Base-by-base conservation (phyloP, 1,140 invertebrate species). In the Trichonephila clavata region DNA sequence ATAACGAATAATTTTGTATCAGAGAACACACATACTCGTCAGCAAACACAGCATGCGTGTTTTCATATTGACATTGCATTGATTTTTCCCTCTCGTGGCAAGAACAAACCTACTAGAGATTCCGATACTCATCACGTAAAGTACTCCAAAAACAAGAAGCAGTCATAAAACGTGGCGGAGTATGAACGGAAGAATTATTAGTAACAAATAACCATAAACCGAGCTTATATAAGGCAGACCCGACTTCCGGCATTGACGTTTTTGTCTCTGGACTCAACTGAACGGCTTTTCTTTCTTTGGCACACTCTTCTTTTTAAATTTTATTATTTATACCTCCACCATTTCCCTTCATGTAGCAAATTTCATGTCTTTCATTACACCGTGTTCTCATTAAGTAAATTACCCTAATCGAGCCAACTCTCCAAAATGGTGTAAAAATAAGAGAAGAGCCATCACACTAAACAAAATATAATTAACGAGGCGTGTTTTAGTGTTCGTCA, bases 401-500 rank as follows among this genome's bases (percentile, higher is more conserved):
- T 83, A 92, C 90, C 77, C 60, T 92, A 92, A 92, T 92, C 90
- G 90, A 91, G 80, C 71, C 27, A 77, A 77, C 71, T 77, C 71
- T 77, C 71, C 71, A 77, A 77, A 77, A 71, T n/a, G 65, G 86
- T 68, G 86, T 89, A 89, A 89, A 89, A 89, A 57, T 89, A 68
- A 32, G 59, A 59, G 71, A 24, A 81, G 57, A 84, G 61, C 43
- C 80, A 86, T 68, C 43, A 20, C n/a, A 20, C 61, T n/a, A 88
- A 92, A 68, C 90, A 92, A 92, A 92, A 92, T 92, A 91, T 91
- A 91, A 91, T 91, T 91, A 91, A 91, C 90, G 90, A 91, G 59
- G 50, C 43, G 24, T 61, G 80, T 91, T 91, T 91, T 91, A 91
- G 90, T 80, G 88, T 90, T 80, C 88, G 71, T 86, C 90, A 92